Percentiles rank a stretch among this genome's conserved stretches.
Evolutionary conservation across 2,888 invertebrate genomes (phyloP).

Genomic region (Cataglyphis cursor): DNA sequence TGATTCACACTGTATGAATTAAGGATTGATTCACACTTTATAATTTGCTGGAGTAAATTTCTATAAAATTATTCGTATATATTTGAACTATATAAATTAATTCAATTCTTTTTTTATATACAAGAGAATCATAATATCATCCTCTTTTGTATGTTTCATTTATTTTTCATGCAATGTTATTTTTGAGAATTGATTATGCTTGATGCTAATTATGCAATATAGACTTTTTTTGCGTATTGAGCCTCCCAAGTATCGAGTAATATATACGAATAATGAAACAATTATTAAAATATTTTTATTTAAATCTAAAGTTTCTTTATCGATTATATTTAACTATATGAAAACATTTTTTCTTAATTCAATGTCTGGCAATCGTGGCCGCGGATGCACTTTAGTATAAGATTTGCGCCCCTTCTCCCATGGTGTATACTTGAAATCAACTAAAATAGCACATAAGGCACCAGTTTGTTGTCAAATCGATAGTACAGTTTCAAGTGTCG

Average conservation of each 20-base stretch:
- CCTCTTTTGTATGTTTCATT: background rate
- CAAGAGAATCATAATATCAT: background rate
- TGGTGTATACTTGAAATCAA: constrained; percentile 63
- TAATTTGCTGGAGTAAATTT: background rate
- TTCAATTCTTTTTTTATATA: background rate
- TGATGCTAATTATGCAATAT: background rate
- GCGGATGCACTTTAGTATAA: constrained; percentile 56
- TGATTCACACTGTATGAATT: constrained; percentile 32
- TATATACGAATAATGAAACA: background rate
- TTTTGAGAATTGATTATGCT: background rate
- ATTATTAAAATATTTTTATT: constrained; percentile 4
- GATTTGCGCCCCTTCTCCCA: constrained; percentile 13
- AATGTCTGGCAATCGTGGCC: constrained; percentile 54
- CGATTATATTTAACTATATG: background rate
- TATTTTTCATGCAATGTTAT: background rate
- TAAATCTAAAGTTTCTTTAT: background rate
- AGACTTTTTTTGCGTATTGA: background rate
- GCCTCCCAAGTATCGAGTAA: background rate
- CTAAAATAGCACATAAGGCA: constrained; percentile 65
- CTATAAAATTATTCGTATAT: constrained; percentile 15
- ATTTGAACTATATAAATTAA: background rate
- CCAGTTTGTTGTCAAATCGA: constrained; percentile 43
- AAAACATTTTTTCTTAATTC: constrained; percentile 36
- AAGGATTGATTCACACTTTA: constrained; percentile 12
- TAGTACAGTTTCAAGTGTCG: constrained; percentile 45